Evolutionary conservation across 2,888 invertebrate genomes (phyloP).

Genomic region (Archips crataeganus): DNA sequence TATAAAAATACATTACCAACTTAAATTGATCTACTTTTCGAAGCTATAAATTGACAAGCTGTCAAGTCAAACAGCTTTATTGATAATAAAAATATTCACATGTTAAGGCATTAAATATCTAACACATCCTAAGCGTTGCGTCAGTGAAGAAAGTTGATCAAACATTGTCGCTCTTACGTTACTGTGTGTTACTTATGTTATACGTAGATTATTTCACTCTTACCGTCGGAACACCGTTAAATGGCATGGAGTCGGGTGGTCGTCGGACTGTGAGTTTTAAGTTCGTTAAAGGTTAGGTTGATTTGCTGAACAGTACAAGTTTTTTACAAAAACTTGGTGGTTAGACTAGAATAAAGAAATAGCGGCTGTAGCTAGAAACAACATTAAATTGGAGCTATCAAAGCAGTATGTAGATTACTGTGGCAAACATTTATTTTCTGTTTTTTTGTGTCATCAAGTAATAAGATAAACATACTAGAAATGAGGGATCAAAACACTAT

Average conservation of each 20-base stretch:
- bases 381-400: too few species aligned
- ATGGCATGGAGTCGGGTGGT: neutral
- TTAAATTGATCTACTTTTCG: slow-evolving; percentile 29
- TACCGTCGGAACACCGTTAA: slow-evolving; percentile 48
- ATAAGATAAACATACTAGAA: too few species aligned
- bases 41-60: slow-evolving; percentile 25
- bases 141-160: slow-evolving; percentile 60
- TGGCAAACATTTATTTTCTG: too few species aligned
- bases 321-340: too few species aligned
- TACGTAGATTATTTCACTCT: slow-evolving; percentile 54
- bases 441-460: neutral
- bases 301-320: neutral
- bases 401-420: too few species aligned
- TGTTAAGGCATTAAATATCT: slow-evolving; percentile 25
- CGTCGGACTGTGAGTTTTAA: neutral
- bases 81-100: slow-evolving; percentile 30
- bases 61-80: slow-evolving; percentile 30
- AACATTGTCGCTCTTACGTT: slow-evolving; percentile 58
- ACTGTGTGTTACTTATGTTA: slow-evolving; percentile 44
- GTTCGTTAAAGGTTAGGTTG: neutral
- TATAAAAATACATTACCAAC: slow-evolving; percentile 15
- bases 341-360: too few species aligned
- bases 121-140: slow-evolving; percentile 50
- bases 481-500: neutral
- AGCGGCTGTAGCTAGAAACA: too few species aligned